Evolutionary conservation across 2,888 invertebrate species (phyloP), one percentile per base, ranked within the genome.

Genomic region (Trachelus stipa): DNA sequence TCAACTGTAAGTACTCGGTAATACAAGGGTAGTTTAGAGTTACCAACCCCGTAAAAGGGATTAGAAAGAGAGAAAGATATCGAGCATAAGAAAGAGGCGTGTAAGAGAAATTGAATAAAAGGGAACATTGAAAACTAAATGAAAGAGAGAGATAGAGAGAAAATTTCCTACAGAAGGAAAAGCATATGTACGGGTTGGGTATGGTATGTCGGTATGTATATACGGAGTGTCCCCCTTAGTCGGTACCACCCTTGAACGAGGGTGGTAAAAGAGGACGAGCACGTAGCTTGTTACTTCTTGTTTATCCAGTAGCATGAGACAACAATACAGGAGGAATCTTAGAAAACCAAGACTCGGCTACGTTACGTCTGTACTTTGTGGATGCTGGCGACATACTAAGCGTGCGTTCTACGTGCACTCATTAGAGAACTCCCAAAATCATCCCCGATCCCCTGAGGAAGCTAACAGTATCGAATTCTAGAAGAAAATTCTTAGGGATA

Each of bases 241-340:
- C 31, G 71, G 30, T 33, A 33, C 33, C 31, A 33, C 15, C 12
- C 71, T 33, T 33, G n/a, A 31, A 31, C 31, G 56, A 68, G 34
- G 15, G 34, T 56, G 73, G 76, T 79, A 77, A 73, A 77, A 78
- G 83, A 85, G 82, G 85, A 79, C 74, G 81, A 83, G 83, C 88
- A 88, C 88, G 88, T 88, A 88, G 86, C 88, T 88, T 88, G 88
- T 88, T 88, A 88, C 88, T 86, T 86, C 88, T 88, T 88, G 88
- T 88, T 88, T 88, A 87, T 88, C 88, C 85, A 88, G 83, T 82
- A 79, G 76, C 83, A 83, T 80, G 71, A 31, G 71, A 33, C 71
- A 33, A 71, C 71, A 33, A 71, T n/a, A 33, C 12, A 78, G 79
- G 81, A 77, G 82, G 23, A 56, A 83, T 85, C 84, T 86, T 82